Evolutionary conservation across 2,888 invertebrate species (phyloP).

Genomic region (Antheraea yamamai): DNA sequence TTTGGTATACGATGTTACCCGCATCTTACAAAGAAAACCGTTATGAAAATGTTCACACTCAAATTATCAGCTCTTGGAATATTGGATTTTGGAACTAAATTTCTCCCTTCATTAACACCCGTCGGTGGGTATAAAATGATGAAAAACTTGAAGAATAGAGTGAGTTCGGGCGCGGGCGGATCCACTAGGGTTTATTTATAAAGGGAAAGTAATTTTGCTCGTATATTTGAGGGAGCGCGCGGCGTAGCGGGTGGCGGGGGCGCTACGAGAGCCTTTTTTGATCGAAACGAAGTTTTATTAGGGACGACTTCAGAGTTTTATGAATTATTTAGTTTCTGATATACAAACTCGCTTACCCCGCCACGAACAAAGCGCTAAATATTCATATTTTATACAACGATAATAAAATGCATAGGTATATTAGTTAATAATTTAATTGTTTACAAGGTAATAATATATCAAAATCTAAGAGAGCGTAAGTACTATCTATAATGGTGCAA

Average conservation of each 20-base stretch:
- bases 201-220: conserved; percentile 33
- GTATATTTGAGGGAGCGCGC: conserved; percentile 27
- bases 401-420: not conserved
- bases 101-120: conserved; percentile 42
- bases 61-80: not conserved
- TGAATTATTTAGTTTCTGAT: not conserved
- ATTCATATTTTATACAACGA: not conserved
- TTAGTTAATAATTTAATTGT: not conserved
- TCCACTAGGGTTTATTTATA: conserved; percentile 36
- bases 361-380: not conserved
- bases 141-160: conserved; percentile 38
- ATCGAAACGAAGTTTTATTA: conserved; percentile 24
- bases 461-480: not conserved
- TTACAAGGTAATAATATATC: not conserved
- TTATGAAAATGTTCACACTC: not conserved
- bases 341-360: no score
- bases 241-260: not conserved
- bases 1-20: not conserved
- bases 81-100: conserved; percentile 34
- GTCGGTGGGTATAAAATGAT: conserved; percentile 22
- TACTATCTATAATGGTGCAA: no score
- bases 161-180: conserved; percentile 19
- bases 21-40: not conserved
- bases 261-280: conserved; percentile 20
- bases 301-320: conserved; percentile 20